Percentiles rank a stretch among this genome's conserved stretches.
Conservation (phyloP, 2,113 vertebrate genomes). For the Zosterops lateralis region DNA sequence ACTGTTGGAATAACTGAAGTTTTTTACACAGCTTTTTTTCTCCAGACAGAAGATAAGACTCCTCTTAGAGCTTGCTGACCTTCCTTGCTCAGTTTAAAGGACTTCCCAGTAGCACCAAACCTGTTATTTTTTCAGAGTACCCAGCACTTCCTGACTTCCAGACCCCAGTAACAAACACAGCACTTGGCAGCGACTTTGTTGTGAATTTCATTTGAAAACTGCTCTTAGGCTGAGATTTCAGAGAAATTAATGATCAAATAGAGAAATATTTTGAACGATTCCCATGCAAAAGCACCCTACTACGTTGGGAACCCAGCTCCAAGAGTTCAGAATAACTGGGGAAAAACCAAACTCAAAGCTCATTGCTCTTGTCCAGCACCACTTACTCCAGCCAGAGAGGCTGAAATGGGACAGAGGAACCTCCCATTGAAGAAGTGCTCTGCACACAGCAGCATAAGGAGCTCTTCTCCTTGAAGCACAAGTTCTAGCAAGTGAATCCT, state of each 20-base stretch:
- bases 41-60: not conserved
- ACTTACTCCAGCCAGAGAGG: not conserved
- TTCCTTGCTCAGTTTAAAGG: not conserved
- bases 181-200: not conserved
- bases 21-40: not conserved
- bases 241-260: not conserved
- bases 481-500: not conserved
- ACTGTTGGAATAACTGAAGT: not conserved
- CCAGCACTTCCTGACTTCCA: not conserved
- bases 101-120: not conserved
- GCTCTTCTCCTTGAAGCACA: not conserved
- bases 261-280: not conserved
- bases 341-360: not conserved
- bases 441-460: not conserved
- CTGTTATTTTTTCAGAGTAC: not conserved
- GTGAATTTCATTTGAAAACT: not conserved
- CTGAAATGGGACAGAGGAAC: rapidly evolving
- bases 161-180: too few relatives aligned
- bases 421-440: not conserved
- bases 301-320: not conserved
- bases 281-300: not conserved
- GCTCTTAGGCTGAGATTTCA: not conserved
- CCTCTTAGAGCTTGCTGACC: not conserved
- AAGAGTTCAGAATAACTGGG: not conserved
- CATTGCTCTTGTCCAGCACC: not conserved